Base-by-base conservation (phyloP, 2,113 vertebrate genomes). In the Blennius ocellaris region DNA sequence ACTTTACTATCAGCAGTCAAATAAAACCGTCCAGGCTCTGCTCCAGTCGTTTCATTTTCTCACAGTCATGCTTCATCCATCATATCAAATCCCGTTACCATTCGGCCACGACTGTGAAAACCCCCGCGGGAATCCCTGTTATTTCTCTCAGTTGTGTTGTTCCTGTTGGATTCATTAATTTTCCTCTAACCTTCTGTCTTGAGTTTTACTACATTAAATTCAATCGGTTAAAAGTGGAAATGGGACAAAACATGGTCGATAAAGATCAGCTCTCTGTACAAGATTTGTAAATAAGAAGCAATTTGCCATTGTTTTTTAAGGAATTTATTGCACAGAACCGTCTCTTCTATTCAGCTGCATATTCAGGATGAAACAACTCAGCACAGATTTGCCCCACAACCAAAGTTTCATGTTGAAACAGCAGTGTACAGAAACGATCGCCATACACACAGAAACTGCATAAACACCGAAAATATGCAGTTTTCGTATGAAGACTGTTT, bases 21-120 rank as follows among this genome's bases (percentile, higher is more conserved):
- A 58, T 50, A 58, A 40, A 68, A 78, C 55, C 49, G 56, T 41
- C 3, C 11, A 36, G 55, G 49, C 47, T 52, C 43, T 12, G 44
- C 15, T 71, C 63, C 63, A 69, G 59, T 12, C 43, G 1, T 78
- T 72, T 82, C 4, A 50, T 80, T 78, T 80, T 70, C 68, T 70
- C 47, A 52, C 36, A 16, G 61, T 67, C 44, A 12, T 10, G 58
- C 59, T 47, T 21, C 64, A 81, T 75, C 58, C 40, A 61, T 81
- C 75, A 72, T 68, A 17, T 49, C 12, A 50, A 55, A 77, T 79
- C 62, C 62, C 44, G 67, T 67, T 60, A 62, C 21, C 61, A 47
- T 44, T 61, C 71, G 69, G 64, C 56, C 51, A 45, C 75, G 65
- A 38, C 21, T 11, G 43, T 37, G n/a, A 69, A 69, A 38, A 7